Base-by-base conservation (phyloP, 2,797 vertebrate genomes). In the Malurus leucopterus region DNA sequence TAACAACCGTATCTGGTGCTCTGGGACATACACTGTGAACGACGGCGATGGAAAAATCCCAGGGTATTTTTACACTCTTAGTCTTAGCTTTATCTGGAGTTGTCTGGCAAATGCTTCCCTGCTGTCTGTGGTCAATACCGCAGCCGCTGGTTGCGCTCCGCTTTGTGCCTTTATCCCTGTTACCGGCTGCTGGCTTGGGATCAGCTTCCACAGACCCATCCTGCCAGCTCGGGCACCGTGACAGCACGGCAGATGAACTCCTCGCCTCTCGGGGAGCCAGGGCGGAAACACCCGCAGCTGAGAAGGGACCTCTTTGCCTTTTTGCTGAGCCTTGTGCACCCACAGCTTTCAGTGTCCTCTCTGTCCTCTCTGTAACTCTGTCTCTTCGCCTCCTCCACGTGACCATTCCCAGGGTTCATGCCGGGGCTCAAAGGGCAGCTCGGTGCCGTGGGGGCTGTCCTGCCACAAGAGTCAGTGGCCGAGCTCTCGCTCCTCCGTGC, bases 1-100 rank as follows among this genome's bases (percentile, higher is more conserved):
- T 95, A 95, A 95, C 95, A 94, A 88, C 89, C 93, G 0, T 95
- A 93, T 93, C 95, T 95, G 89, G 74, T 94, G 89, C 93, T 95
- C 92, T 89, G 90, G 93, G 89, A 95, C 13, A 38, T 67, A 94
- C 88, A 91, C 91, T 40, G 30, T 46, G 74, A 95, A 55, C 71
- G 34, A 78, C 80, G 3, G 50, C 3, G 88, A 94, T 95, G 95
- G 95, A 95, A 95, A 95, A 95, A 95, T 94, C 95, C 95, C 92
- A 92, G 81, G 74, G 91, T 95, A 95, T 95, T 95, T 95, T 95
- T 95, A 95, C 91, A 88, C 77, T 69, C 90, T 84, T 88, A 84
- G 84, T 92, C 88, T 95, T 92, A 29, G 83, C 92, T 95, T 95
- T 89, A 89, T 94, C 91, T 87, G 86, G 85, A 92, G 88, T 73